These are phyloP conservation scores for Biston betularia DNA, from an alignment of 2,888 invertebrate species.

Conservation along the genomic window DNA sequence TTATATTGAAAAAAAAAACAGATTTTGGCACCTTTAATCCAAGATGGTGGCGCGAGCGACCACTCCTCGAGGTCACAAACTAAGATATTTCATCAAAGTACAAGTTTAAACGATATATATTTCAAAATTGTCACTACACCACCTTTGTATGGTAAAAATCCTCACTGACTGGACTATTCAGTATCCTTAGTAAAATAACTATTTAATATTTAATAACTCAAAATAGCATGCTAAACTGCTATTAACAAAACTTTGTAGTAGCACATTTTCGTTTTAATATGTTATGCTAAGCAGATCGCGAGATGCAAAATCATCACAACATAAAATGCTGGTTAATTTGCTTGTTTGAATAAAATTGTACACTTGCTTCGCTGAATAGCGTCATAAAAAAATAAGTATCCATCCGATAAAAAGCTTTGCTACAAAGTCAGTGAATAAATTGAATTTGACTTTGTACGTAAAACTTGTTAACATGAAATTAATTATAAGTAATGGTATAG, in stretches of 20 bases:
- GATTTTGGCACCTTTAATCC: too few relatives aligned
- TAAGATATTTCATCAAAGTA: too few relatives aligned
- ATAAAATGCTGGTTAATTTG: constrained; percentile 23
- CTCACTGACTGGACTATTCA: too few relatives aligned
- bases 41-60: too few relatives aligned
- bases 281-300: background rate
- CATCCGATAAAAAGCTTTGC: constrained; percentile 13
- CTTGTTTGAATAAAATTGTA: constrained; percentile 25
- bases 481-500: background rate
- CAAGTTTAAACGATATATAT: too few relatives aligned
- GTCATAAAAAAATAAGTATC: constrained; percentile 24
- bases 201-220: background rate
- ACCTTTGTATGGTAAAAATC: too few relatives aligned
- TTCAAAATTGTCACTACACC: too few relatives aligned
- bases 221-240: constrained; percentile 9
- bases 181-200: too few relatives aligned
- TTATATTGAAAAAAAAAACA: too few relatives aligned
- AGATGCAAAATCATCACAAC: constrained; percentile 28
- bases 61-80: too few relatives aligned
- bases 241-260: background rate
- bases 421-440: constrained; percentile 10
- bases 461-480: background rate
- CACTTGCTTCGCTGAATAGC: constrained; percentile 13
- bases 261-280: too few relatives aligned
- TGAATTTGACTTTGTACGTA: constrained; percentile 6